Evolutionary conservation across 2,888 invertebrate species (phyloP).

Genomic region (Uropetala carovei): DNA sequence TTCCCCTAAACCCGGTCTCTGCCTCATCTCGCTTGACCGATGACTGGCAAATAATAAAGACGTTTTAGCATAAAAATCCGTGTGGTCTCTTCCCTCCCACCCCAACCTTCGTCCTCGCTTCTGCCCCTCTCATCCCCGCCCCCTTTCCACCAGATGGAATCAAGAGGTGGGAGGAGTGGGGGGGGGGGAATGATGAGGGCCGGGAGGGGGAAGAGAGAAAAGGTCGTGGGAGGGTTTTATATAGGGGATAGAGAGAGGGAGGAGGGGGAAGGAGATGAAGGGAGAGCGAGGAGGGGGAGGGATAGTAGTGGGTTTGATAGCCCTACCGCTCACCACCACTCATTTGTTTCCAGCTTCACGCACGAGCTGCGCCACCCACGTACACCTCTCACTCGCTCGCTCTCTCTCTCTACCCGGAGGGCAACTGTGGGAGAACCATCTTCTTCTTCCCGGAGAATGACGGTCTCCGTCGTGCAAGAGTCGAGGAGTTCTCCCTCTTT

Average conservation of each 20-base stretch:
- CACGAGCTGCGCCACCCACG: constrained; percentile 52
- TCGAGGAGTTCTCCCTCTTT: constrained; percentile 12
- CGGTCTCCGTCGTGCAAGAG: neutral
- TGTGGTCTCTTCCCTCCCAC: constrained; percentile 9
- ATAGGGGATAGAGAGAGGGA: neutral
- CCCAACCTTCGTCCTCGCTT: neutral
- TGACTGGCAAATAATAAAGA: constrained; percentile 59
- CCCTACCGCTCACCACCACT: constrained; percentile 38
- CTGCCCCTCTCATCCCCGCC: neutral
- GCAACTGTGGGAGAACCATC: neutral
- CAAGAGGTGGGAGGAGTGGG: neutral
- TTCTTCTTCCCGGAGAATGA: neutral
- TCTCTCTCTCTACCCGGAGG: neutral
- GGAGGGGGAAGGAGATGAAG: neutral
- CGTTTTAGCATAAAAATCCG: constrained; percentile 55
- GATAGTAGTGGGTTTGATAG: constrained; percentile 4
- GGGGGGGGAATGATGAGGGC: neutral
- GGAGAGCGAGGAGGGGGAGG: neutral
- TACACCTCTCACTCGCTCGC: neutral
- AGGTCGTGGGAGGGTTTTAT: constrained; percentile 12
- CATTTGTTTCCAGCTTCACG: constrained; percentile 58
- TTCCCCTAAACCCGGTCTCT: neutral
- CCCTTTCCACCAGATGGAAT: neutral
- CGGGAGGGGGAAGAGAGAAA: neutral
- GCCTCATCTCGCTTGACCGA: constrained; percentile 50